Conservation (phyloP, 2,888 invertebrate species). For the Euplagia quadripunctaria region DNA sequence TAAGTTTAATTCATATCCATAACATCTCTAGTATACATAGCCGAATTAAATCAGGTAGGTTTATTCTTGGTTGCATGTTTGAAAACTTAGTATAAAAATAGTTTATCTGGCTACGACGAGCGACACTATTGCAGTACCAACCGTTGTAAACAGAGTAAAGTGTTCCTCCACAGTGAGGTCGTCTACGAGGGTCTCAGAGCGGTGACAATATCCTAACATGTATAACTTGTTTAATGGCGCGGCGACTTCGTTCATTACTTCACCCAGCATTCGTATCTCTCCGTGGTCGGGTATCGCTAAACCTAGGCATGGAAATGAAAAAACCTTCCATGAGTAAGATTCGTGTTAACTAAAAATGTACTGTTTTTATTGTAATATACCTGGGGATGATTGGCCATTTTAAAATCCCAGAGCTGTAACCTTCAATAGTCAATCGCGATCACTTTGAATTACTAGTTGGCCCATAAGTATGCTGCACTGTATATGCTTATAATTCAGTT, state of each 20-base stretch:
- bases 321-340: background rate
- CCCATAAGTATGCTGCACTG: too few relatives aligned
- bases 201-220: conserved; percentile 79
- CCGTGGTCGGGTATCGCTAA: conserved; percentile 70
- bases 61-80: background rate
- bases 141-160: conserved; percentile 65
- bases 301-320: conserved; percentile 55
- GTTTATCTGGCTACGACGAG: background rate
- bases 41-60: background rate
- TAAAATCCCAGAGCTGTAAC: too few relatives aligned
- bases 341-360: too few relatives aligned
- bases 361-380: too few relatives aligned
- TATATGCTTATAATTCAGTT: too few relatives aligned
- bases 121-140: conserved; percentile 32
- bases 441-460: too few relatives aligned
- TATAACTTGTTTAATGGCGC: conserved; percentile 61
- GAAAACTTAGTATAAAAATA: background rate
- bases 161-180: conserved; percentile 78
- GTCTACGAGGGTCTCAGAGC: conserved; percentile 60
- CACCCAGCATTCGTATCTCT: conserved; percentile 68
- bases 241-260: conserved; percentile 42
- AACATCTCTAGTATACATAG: too few relatives aligned
- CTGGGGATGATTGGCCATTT: too few relatives aligned
- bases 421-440: too few relatives aligned
- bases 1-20: too few relatives aligned